Base-by-base conservation (phyloP, 2,113 vertebrate genomes). In the Forbesichthys papilliferus region DNA sequence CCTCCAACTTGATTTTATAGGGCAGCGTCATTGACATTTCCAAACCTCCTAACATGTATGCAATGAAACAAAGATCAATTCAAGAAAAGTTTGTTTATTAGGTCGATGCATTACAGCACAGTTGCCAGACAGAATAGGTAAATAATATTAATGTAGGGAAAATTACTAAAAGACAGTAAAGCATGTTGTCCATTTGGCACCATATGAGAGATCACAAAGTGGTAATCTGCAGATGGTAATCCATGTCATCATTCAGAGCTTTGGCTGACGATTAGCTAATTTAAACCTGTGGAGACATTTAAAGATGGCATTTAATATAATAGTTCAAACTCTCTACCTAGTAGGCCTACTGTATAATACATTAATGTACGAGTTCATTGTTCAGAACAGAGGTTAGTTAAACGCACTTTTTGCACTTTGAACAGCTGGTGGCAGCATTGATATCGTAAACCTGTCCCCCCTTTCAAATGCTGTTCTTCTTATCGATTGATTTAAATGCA, bases 241-340 rank as follows among this genome's bases (percentile, higher is more conserved):
- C 63, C 27, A 27, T 69, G 74, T 71, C 66, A 74, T 47, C 9
- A 27, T 72, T 56, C 14, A 53, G 62, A 81, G 73, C n/a, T 79
- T 85, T 84, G 78, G 69, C 85, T 85, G 81, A 78, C 77, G 82
- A 75, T 79, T 78, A 80, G 46, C 69, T 16, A 33, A 69, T 66
- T 69, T 49, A 13, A 73, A 54, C 69, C 48, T 11, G 14, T 70
- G 34, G 33, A 65, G 66, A 66, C 68, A 68, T 63, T 80, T 64
- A 65, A 77, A 67, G 1, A 72, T 74, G 47, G 73, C 27, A n/a
- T 61, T 78, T 68, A n/a, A 64, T 64, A 27, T 27, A 27, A 27
- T 27, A 27, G 27, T 27, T 27, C 27, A 27, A 27, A 27, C 36
- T 68, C 52, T 66, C 5, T 72, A 14, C 53, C 48, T 54, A 11